Base-by-base conservation (phyloP, 2,113 vertebrate genomes). In the Hydrochoerus hydrochaeris region DNA sequence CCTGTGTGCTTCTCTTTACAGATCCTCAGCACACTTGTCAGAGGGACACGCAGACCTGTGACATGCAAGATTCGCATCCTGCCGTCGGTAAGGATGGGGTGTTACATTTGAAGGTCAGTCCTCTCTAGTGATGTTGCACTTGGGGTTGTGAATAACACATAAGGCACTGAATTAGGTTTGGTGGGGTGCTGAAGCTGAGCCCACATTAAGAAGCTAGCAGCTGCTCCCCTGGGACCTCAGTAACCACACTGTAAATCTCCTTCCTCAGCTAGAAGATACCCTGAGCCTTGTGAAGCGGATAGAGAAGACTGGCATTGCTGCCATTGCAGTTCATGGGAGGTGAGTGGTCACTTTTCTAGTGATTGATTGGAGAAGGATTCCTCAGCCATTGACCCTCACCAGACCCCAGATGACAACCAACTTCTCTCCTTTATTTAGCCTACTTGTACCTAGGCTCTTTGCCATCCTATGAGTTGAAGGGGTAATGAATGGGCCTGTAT, bases 11-110 rank as follows among this genome's bases (percentile, higher is more conserved):
- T 22, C 41, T 95, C 60, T 92, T 94, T 97, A 44, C 96, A 99
- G 99, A 99, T 99, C 97, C 93, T 99, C 44, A 99, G 96, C 77
- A 99, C 98, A 5, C 99, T 99, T 7, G 99, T 99, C 92, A 97
- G 98, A 73, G 99, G 99, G 38, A 97, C 99, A 6, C 98, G 98
- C 57, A 99, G 99, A 93, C 99, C 99, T 14, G 98, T 99, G 92
- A 99, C 99, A 7, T 99, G 99, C 98, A 99, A 99, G 98, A 99
- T 99, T 95, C 98, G 99, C 85, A 99, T 99, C 95, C 98, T 99
- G 46, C 98, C 99, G 0, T 99, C 99, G 83, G 99, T 99, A 98
- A 99, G 99, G 46, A 19, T 77, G 26, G 73, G 63, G 82, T 14
- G 0, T 84, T 92, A 32, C 24, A 11, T 91, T 57, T 93, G 6